phyloP scores from a whole-genome alignment of 2,797 vertebrate genomes.

The Schizopygopsis pylzovi region DNA sequence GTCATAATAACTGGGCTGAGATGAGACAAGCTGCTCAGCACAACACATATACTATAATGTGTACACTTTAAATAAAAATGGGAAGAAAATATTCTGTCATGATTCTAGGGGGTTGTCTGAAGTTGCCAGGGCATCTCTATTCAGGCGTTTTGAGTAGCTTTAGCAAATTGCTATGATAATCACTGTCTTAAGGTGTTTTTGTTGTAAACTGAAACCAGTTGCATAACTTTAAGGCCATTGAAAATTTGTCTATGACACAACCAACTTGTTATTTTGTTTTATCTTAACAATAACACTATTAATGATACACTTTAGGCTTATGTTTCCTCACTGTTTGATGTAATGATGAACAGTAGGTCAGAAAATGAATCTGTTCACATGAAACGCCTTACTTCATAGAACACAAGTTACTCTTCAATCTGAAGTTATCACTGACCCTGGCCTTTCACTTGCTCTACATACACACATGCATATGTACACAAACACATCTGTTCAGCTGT shows the following conservation, averaged over 20 bases:
- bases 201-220: slow-evolving; percentile 30
- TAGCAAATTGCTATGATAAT: slow-evolving; percentile 1
- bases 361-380: neutral
- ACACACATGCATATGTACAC: neutral
- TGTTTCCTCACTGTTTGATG: slow-evolving; percentile 5
- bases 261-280: slow-evolving; percentile 20
- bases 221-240: neutral
- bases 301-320: neutral
- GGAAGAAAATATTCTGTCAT: neutral
- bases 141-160: neutral
- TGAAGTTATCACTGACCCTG: slow-evolving; percentile 14
- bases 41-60: neutral
- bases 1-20: neutral
- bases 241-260: slow-evolving; percentile 20
- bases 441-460: slow-evolving; percentile 24
- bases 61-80: neutral
- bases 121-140: neutral
- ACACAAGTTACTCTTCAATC: slow-evolving; percentile 22
- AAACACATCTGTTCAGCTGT: slow-evolving; percentile 62
- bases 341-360: neutral
- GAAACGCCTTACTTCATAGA: neutral
- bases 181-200: slow-evolving; percentile 13
- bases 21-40: neutral
- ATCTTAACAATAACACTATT: slow-evolving; percentile 7
- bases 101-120: neutral